These are phyloP conservation scores for Bujurquina vittata DNA, from an alignment of 2,113 vertebrate genomes.

Conservation along the genomic window DNA sequence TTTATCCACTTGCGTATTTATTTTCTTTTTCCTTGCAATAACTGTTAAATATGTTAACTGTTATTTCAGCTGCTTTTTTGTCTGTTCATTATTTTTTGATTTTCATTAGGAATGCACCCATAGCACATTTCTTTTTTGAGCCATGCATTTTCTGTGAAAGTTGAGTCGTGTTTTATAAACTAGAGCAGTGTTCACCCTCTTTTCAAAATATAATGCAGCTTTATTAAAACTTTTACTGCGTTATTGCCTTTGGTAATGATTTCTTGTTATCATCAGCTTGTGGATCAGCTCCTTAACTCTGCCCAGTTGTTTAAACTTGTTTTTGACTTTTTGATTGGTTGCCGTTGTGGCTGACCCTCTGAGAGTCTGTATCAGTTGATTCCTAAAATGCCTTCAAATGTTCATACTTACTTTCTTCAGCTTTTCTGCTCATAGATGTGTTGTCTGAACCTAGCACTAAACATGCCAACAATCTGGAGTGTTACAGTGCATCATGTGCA, in stretches of 20 bases:
- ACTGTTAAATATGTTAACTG: not conserved
- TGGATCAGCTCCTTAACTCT: not conserved
- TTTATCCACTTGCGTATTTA: not conserved
- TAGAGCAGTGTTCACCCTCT: not conserved
- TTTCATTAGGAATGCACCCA: not conserved
- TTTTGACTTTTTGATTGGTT: not conserved
- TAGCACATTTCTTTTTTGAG: not conserved
- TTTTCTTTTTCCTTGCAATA: not conserved
- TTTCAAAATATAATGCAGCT: not conserved
- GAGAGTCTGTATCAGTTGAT: not conserved
- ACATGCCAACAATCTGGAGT: not conserved
- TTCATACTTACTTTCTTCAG: not conserved
- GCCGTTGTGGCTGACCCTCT: not conserved
- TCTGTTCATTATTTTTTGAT: not conserved
- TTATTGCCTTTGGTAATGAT: not conserved
- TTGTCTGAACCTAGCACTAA: not conserved
- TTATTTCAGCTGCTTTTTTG: not conserved
- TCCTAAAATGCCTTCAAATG: not conserved
- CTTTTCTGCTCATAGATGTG: not conserved
- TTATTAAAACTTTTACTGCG: not conserved
- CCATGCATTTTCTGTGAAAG: not conserved
- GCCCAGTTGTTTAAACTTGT: not conserved
- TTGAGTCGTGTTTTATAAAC: not conserved
- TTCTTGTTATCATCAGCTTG: not conserved
- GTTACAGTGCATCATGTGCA: not conserved